Evolutionary conservation across 2,797 vertebrate species (phyloP).

Genomic region (Pangasius sanitwongsei): DNA sequence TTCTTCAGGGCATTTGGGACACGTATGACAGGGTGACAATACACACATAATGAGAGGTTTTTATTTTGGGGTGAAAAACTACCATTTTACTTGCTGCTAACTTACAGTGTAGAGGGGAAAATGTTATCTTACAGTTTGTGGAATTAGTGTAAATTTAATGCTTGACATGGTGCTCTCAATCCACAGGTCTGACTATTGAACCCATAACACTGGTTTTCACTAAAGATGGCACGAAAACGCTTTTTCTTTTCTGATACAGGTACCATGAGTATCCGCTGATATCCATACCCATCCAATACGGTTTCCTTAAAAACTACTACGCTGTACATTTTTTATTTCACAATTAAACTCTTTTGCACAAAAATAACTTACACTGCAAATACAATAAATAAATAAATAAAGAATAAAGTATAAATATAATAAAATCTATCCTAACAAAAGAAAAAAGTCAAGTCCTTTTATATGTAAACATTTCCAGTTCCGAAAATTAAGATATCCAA

Average conservation of each 20-base stretch:
- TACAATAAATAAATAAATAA: neutral
- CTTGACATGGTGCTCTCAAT: neutral
- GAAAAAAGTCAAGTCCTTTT: neutral
- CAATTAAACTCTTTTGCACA: neutral
- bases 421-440: neutral
- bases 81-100: neutral
- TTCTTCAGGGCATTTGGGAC: neutral
- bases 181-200: neutral
- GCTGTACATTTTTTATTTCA: neutral
- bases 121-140: neutral
- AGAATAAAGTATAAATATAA: neutral
- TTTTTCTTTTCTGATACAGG: neutral
- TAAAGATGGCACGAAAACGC: neutral
- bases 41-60: conserved; percentile 9
- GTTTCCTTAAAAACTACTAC: neutral
- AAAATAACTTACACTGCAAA: neutral
- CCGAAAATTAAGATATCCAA: neutral
- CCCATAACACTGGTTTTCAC: neutral
- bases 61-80: conserved; percentile 3
- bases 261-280: neutral
- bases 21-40: neutral
- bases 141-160: neutral
- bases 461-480: neutral
- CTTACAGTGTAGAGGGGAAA: neutral
- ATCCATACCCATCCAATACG: neutral